phyloP scores from a whole-genome alignment of 2,113 vertebrate species.

The Sceloporus tristichus region DNA sequence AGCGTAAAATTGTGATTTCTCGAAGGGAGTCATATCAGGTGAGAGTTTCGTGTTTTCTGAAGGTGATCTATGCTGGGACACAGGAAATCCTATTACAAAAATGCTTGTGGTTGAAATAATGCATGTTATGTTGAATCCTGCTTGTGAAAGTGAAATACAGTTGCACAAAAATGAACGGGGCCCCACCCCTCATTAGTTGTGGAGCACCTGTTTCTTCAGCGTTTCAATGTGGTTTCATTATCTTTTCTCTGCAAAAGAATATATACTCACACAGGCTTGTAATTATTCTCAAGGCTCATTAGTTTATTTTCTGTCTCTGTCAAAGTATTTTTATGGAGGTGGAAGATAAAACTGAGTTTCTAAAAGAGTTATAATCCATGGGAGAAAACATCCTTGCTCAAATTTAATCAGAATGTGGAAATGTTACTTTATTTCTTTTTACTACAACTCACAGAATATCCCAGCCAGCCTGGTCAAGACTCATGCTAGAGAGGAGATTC shows the following conservation, averaged over 20 bases:
- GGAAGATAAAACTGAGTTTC: constrained; percentile 56
- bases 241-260: constrained; percentile 43
- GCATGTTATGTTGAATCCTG: neutral
- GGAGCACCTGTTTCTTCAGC: constrained; percentile 49
- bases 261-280: neutral
- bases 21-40: constrained; percentile 4
- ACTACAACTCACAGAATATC: too few relatives aligned
- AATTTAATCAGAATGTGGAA: constrained; percentile 27
- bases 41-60: constrained; percentile 37
- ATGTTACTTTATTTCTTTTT: neutral
- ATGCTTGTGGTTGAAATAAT: constrained; percentile 23
- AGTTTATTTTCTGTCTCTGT: neutral
- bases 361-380: constrained; percentile 37
- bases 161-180: constrained; percentile 15
- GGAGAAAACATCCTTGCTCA: constrained; percentile 60
- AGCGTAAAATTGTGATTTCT: constrained; percentile 49
- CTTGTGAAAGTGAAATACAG: constrained; percentile 20
- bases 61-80: constrained; percentile 48
- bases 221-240: constrained; percentile 56
- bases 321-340: neutral
- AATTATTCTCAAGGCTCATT: neutral
- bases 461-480: too few relatives aligned
- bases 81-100: constrained; percentile 36
- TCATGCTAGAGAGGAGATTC: too few relatives aligned
- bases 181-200: constrained; percentile 33